A percentile compares a stretch with the other conserved stretches of the same genome.
phyloP scores from a whole-genome alignment of 2,888 invertebrate species.

The Globia sparganii region DNA sequence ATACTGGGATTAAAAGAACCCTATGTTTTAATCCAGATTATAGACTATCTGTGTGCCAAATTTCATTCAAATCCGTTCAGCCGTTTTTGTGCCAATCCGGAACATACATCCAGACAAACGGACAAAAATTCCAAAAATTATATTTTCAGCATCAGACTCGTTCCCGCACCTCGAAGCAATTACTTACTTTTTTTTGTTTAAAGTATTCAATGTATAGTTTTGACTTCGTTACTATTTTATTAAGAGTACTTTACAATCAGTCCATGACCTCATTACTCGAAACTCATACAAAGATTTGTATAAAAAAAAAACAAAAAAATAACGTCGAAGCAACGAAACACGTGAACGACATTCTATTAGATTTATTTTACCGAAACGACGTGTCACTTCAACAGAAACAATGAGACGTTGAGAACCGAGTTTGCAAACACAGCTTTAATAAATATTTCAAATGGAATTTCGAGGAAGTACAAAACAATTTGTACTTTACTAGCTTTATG shows the following conservation, averaged over 20 bases:
- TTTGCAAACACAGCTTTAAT: constrained; percentile 52
- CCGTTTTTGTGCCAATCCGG: no score
- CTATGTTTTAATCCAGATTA: no score
- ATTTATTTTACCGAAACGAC: constrained; percentile 45
- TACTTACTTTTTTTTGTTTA: no score
- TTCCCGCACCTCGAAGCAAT: no score
- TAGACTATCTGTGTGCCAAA: no score
- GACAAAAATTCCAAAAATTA: no score
- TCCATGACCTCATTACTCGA: background rate
- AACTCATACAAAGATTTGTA: background rate
- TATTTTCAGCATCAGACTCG: no score
- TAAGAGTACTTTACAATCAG: background rate
- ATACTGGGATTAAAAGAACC: no score
- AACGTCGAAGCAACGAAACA: background rate
- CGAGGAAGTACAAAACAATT: constrained; percentile 49
- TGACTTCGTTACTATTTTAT: no score
- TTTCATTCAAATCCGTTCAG: no score
- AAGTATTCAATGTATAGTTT: no score
- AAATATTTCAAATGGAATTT: constrained; percentile 53
- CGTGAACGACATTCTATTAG: constrained; percentile 1
- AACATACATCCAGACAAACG: no score
- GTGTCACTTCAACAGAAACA: constrained; percentile 47
- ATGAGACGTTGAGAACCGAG: constrained; percentile 44
- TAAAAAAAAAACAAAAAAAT: background rate
- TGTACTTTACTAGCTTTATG: constrained; percentile 45